phyloP scores from a whole-genome alignment of 2,113 vertebrate genomes.

The Mesitornis unicolor region DNA sequence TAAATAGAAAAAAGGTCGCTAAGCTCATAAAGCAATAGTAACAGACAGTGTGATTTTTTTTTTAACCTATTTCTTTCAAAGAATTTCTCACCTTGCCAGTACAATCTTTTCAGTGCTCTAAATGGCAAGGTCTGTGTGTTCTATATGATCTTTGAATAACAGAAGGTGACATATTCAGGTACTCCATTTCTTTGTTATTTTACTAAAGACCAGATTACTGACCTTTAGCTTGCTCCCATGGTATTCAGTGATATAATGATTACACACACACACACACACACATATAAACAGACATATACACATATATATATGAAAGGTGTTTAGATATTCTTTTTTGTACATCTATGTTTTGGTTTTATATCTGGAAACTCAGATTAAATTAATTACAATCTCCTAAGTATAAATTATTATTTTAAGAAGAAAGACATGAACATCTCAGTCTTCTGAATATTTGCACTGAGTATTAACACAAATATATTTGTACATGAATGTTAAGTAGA shows the following conservation, averaged over 20 bases:
- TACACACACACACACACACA: no score
- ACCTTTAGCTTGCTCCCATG: not conserved
- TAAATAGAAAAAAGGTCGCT: conserved; percentile 1
- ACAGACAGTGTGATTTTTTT: not conserved
- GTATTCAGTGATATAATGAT: not conserved
- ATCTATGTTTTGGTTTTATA: not conserved
- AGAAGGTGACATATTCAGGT: not conserved
- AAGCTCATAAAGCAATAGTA: conserved; percentile 10
- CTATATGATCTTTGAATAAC: not conserved
- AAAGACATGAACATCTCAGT: not conserved
- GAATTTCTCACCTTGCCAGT: not conserved
- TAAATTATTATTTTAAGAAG: not conserved
- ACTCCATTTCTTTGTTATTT: not conserved
- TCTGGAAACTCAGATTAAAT: not conserved
- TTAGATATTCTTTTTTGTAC: not conserved
- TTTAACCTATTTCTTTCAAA: not conserved
- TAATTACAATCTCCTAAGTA: not conserved
- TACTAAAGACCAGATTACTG: not conserved
- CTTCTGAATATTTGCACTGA: not conserved
- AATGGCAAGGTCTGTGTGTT: not conserved
- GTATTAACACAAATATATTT: conserved; percentile 37
- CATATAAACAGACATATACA: no score
- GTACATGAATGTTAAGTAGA: conserved; percentile 58
- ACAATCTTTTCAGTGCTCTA: not conserved
- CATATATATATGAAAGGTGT: not conserved